These are phyloP conservation scores for Lacerta bilineata DNA, from an alignment of 2,797 vertebrate genomes.

Conservation along the genomic window DNA sequence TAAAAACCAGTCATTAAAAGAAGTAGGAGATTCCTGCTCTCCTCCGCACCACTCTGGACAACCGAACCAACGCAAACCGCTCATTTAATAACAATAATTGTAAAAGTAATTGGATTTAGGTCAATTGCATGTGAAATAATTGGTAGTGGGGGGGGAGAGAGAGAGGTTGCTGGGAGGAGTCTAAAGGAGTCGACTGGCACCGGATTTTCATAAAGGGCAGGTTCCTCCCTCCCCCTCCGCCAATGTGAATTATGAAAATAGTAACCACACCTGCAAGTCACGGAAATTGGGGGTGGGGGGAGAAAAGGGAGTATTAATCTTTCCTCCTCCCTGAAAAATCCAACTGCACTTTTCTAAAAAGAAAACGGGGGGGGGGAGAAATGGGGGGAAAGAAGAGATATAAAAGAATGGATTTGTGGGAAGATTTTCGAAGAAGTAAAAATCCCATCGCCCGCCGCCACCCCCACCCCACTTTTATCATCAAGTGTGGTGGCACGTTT, in stretches of 20 bases:
- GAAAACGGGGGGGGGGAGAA: too few species aligned
- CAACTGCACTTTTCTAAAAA: not conserved
- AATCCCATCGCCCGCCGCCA: not conserved
- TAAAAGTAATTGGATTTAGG: conserved; percentile 48
- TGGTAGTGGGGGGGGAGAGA: not conserved
- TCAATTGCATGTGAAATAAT: conserved; percentile 43
- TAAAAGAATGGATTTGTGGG: not conserved
- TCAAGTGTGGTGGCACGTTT: conserved; percentile 40
- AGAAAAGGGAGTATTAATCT: not conserved
- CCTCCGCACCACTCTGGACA: conserved; percentile 4
- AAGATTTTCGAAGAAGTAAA: not conserved
- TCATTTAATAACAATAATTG: not conserved
- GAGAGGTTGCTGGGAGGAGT: conserved; percentile 5
- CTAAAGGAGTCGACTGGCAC: conserved; percentile 11
- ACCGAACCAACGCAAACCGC: conserved; percentile 8
- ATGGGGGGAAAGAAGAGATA: not conserved
- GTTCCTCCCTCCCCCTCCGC: not conserved
- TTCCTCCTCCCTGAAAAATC: not conserved
- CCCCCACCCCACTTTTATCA: not conserved
- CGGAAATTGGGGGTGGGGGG: not conserved
- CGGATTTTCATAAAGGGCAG: conserved; percentile 36
- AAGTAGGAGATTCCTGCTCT: not conserved
- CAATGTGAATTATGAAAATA: conserved; percentile 33
- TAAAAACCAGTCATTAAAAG: conserved; percentile 13
- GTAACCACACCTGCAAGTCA: conserved; percentile 45